A percentile compares a stretch with the other conserved stretches of the same genome.
Evolutionary conservation across 2,888 invertebrate genomes (phyloP).

Genomic region (Oligia strigilis): DNA sequence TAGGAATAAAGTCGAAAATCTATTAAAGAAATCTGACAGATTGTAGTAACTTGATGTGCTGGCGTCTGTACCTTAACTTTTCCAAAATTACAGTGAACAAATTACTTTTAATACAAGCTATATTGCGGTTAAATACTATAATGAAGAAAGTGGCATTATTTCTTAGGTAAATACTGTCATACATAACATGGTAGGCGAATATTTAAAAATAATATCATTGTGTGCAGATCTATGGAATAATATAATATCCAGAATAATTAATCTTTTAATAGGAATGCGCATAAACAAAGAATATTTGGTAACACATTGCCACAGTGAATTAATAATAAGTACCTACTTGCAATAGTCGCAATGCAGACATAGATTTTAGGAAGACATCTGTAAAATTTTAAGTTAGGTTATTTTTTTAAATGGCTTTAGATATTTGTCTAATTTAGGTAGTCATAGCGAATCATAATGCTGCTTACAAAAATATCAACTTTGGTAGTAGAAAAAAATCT

Average conservation of each 20-base stretch:
- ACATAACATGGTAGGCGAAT: slow-evolving; percentile 8
- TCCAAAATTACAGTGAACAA: slow-evolving; percentile 45
- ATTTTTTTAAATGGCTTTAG: no score
- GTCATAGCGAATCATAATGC: background rate
- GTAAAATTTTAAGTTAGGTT: no score
- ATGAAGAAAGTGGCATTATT: slow-evolving; percentile 29
- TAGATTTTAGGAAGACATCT: slow-evolving; percentile 6
- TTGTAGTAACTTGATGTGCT: no score
- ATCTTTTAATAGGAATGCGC: slow-evolving; percentile 53
- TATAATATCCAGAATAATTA: slow-evolving; percentile 40
- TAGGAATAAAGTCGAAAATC: no score
- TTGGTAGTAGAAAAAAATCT: background rate
- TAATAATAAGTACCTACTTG: background rate
- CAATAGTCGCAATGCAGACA: background rate
- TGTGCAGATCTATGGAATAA: slow-evolving; percentile 52
- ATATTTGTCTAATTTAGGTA: background rate
- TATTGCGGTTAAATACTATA: background rate
- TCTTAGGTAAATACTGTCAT: slow-evolving; percentile 27
- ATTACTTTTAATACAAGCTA: slow-evolving; percentile 15
- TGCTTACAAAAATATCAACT: background rate
- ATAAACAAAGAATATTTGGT: slow-evolving; percentile 61
- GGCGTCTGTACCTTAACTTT: background rate
- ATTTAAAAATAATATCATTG: slow-evolving; percentile 39
- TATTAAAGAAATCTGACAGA: no score
- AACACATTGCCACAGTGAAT: slow-evolving; percentile 49